Conservation (phyloP, 2,113 vertebrate species). For the Paracanthobrama guichenoti region DNA sequence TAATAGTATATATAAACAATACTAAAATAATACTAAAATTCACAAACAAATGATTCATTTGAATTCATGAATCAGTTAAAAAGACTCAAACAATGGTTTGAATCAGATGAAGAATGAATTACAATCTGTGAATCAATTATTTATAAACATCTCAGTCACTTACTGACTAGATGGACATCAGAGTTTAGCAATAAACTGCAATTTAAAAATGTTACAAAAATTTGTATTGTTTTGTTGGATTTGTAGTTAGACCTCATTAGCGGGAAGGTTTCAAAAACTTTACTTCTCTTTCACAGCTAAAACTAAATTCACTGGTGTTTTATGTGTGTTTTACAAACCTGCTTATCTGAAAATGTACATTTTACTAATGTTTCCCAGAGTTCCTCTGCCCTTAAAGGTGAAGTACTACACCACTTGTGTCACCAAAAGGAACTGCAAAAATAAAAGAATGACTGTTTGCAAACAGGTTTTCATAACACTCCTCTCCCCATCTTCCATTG, state of each 20-base stretch:
- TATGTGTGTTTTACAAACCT: background rate
- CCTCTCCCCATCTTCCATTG: background rate
- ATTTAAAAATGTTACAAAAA: too few relatives aligned
- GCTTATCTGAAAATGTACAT: background rate
- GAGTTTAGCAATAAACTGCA: too few relatives aligned
- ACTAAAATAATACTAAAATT: background rate
- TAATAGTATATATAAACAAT: background rate
- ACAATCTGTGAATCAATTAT: background rate
- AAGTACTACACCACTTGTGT: background rate
- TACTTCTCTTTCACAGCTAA: background rate
- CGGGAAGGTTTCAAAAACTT: background rate
- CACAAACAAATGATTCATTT: background rate
- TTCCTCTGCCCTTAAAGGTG: background rate
- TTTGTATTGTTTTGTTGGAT: too few relatives aligned
- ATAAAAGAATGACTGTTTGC: background rate
- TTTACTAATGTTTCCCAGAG: constrained; percentile 1
- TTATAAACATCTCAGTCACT: background rate
- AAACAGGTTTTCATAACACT: background rate
- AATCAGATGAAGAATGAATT: background rate
- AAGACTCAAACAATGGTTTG: background rate
- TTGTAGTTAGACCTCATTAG: background rate
- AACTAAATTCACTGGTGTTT: constrained; percentile 3
- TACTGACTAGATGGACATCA: background rate
- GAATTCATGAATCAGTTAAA: background rate
- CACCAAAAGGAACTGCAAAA: background rate